These are phyloP conservation scores for Heteractis magnifica DNA, from an alignment of 92 coral and sea anemone genomes.

Conservation along the genomic window DNA sequence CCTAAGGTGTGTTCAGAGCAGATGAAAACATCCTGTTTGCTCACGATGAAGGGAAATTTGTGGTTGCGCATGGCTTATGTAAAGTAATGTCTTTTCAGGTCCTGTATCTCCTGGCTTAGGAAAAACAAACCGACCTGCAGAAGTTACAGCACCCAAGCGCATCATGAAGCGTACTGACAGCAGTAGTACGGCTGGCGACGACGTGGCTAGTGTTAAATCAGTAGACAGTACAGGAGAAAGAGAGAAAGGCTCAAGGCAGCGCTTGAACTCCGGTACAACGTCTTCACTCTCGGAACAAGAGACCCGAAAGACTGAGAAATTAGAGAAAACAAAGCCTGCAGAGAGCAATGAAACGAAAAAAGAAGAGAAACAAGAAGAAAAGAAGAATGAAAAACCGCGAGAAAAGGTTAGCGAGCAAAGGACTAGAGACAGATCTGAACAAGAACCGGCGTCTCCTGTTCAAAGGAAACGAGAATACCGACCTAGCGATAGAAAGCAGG, in stretches of 20 bases:
- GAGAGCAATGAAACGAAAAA: slow-evolving; percentile 31
- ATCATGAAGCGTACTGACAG: slow-evolving; percentile 98
- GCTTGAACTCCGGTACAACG: slow-evolving; percentile 21
- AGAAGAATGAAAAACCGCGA: slow-evolving; percentile 22
- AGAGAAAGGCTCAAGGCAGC: slow-evolving; percentile 43
- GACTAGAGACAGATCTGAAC: slow-evolving; percentile 34
- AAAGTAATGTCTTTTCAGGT: slow-evolving; percentile 48
- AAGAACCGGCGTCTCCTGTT: not conserved
- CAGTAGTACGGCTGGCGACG: slow-evolving; percentile 94
- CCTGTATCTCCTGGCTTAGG: slow-evolving; percentile 80
- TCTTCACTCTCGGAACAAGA: slow-evolving; percentile 15
- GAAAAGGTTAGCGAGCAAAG: slow-evolving; percentile 32
- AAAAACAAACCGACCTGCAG: slow-evolving; percentile 41
- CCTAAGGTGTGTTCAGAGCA: too few species aligned
- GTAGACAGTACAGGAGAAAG: slow-evolving; percentile 75
- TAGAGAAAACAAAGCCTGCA: slow-evolving; percentile 2
- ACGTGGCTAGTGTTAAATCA: slow-evolving; percentile 93
- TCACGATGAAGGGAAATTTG: too few species aligned
- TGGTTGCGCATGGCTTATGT: not conserved
- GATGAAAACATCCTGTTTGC: too few species aligned
- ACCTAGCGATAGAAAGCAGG: slow-evolving; percentile 24
- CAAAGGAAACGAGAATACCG: slow-evolving; percentile 26
- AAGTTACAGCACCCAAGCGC: slow-evolving; percentile 70
- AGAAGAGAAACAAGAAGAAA: slow-evolving; percentile 33
- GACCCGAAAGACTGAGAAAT: slow-evolving; percentile 21